These are phyloP conservation scores for Laticauda laticaudata DNA, from an alignment of 2,113 vertebrate genomes.

Conservation along the genomic window DNA sequence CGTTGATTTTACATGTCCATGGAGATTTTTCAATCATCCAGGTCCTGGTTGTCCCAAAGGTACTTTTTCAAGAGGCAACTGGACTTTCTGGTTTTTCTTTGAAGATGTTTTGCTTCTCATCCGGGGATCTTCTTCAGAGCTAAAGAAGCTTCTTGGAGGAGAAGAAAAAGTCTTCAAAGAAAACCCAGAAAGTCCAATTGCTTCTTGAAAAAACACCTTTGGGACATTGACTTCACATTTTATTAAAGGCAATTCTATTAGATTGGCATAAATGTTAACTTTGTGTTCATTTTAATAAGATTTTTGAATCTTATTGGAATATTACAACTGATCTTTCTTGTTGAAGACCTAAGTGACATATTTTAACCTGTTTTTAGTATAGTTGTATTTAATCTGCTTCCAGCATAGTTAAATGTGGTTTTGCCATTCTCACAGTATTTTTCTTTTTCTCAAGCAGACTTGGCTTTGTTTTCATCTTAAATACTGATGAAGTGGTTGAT, in stretches of 20 bases:
- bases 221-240: not conserved
- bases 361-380: not conserved
- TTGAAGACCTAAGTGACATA: not conserved
- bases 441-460: conserved; percentile 75
- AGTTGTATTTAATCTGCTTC: not conserved
- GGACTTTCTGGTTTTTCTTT: too few species aligned
- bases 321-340: not conserved
- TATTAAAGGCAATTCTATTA: not conserved
- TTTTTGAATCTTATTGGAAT: not conserved
- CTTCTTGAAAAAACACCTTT: too few species aligned
- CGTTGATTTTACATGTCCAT: not conserved
- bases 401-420: not conserved
- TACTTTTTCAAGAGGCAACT: too few species aligned
- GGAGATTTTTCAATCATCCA: too few species aligned
- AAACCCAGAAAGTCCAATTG: too few species aligned
- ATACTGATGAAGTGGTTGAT: conserved; percentile 81
- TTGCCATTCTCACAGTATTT: not conserved
- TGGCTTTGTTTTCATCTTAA: conserved; percentile 93
- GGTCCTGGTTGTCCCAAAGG: too few species aligned
- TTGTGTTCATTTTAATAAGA: not conserved
- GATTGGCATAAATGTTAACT: not conserved
- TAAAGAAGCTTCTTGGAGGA: too few species aligned
- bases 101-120: too few species aligned
- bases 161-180: too few species aligned
- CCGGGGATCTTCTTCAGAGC: too few species aligned